Evolutionary conservation across 1,140 invertebrate genomes (phyloP).

Genomic region (Atta cephalotes): DNA sequence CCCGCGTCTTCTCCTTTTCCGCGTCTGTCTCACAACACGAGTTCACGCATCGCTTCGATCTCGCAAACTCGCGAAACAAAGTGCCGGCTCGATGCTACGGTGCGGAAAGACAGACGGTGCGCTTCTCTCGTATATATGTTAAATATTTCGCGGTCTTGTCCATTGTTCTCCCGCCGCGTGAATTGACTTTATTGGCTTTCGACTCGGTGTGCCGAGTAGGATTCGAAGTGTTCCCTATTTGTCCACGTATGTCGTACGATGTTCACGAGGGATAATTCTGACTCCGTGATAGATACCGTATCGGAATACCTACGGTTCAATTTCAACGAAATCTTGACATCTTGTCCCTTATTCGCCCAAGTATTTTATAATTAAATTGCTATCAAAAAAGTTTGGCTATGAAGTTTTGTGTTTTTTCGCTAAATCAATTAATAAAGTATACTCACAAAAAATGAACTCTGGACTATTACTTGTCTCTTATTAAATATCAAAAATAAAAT

Average conservation of each 20-base stretch:
- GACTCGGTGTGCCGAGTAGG: not conserved
- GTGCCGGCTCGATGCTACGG: slow-evolving; percentile 21
- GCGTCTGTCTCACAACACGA: slow-evolving; percentile 41
- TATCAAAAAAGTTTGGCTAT: too few relatives aligned
- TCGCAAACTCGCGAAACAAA: slow-evolving; percentile 61
- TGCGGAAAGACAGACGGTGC: slow-evolving; percentile 41
- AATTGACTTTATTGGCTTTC: slow-evolving; percentile 68
- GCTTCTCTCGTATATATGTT: slow-evolving; percentile 70
- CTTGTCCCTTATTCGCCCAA: not conserved
- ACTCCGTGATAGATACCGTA: not conserved
- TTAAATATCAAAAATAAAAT: too few relatives aligned
- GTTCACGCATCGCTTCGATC: slow-evolving; percentile 25
- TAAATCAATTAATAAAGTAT: too few relatives aligned
- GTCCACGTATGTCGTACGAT: slow-evolving; percentile 18
- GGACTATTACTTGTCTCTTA: too few relatives aligned
- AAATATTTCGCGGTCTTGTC: slow-evolving; percentile 63
- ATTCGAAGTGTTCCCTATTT: slow-evolving; percentile 7
- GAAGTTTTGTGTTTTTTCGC: too few relatives aligned
- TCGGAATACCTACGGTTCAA: slow-evolving; percentile 1
- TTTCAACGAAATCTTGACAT: not conserved
- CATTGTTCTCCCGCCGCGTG: slow-evolving; percentile 52
- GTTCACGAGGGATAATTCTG: slow-evolving; percentile 27
- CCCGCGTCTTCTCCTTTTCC: slow-evolving; percentile 39
- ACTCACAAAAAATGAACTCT: too few relatives aligned
- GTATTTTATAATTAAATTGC: not conserved